Evolutionary conservation across 2,797 vertebrate genomes (phyloP), one percentile per base, ranked within the genome.

Genomic region (Buphagus erythrorhynchus): DNA sequence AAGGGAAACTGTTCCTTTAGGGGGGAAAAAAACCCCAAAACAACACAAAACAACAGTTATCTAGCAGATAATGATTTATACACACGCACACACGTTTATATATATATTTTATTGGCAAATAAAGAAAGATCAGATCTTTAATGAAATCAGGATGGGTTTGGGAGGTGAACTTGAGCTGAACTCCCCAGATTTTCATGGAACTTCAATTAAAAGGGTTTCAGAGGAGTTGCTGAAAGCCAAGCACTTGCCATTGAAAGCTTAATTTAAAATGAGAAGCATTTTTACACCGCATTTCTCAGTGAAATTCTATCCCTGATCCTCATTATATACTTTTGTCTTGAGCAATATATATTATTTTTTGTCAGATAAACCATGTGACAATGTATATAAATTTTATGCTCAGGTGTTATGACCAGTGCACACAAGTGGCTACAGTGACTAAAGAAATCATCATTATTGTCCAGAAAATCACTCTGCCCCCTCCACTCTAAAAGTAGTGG

Each of bases 151-250:
- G 97, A 98, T 98, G 97, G 96, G 94, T 91, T 98, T 86, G 74
- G 57, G 96, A 97, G 96, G 95, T 98, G 97, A 98, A 98, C 97
- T 98, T 95, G 84, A 26, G 94, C 94, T 98, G 98, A 98, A 98
- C 97, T 98, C 97, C 42, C 92, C 93, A 93, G 96, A 97, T 97
- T 96, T 98, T 96, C 97, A 95, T 96, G 95, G 96, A 97, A 97
- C 97, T 97, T 97, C 97, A 98, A 98, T 98, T 98, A 98, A 97
- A 98, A 98, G 95, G 97, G 97, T 97, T 98, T 98, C 96, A 97
- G 97, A 97, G 93, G 88, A 97, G 96, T 17, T 95, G 95, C 95
- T 97, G 97, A 98, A 97, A 97, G 97, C 90, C 33, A 96, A 95
- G 96, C 68, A 45, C 93, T 97, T 84, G 96, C 94, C 77, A 95